Percentiles rank a stretch among this genome's conserved stretches.
phyloP scores from a whole-genome alignment of 2,888 invertebrate genomes.

The Neoitamus cyanurus region DNA sequence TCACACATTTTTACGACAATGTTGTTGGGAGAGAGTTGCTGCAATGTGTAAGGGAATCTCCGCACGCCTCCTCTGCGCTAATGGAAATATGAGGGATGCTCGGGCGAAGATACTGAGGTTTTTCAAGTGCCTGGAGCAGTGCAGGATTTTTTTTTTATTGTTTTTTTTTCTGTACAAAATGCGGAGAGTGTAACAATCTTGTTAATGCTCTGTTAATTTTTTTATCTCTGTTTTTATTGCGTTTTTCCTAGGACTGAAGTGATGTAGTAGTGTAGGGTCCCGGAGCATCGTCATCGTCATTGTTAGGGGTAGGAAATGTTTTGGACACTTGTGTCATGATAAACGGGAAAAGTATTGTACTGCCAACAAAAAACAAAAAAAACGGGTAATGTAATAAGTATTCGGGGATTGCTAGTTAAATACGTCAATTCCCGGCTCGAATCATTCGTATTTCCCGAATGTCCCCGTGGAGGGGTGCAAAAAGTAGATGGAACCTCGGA shows the following conservation, averaged over 20 bases:
- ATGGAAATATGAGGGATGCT: neutral
- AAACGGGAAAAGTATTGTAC: neutral
- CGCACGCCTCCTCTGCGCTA: neutral
- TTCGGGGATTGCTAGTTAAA: neutral
- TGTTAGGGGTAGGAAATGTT: neutral
- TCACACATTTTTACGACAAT: constrained; percentile 15
- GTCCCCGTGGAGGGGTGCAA: neutral
- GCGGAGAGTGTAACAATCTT: neutral
- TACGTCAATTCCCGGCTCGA: neutral
- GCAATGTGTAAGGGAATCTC: neutral
- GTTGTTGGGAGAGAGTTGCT: neutral
- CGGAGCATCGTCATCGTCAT: neutral
- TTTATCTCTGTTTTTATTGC: neutral
- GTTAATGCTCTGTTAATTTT: constrained; percentile 1
- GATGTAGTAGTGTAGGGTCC: neutral
- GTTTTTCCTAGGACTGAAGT: neutral
- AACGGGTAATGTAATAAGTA: neutral
- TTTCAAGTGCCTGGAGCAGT: neutral
- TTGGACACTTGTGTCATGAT: neutral
- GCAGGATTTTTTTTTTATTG: neutral
- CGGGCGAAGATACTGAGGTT: neutral
- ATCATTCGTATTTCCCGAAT: neutral
- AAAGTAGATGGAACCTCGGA: too few species aligned
- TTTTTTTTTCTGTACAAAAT: neutral
- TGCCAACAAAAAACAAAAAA: neutral